Conservation (phyloP, 1,140 invertebrate genomes). For the Teleogryllus occipitalis region DNA sequence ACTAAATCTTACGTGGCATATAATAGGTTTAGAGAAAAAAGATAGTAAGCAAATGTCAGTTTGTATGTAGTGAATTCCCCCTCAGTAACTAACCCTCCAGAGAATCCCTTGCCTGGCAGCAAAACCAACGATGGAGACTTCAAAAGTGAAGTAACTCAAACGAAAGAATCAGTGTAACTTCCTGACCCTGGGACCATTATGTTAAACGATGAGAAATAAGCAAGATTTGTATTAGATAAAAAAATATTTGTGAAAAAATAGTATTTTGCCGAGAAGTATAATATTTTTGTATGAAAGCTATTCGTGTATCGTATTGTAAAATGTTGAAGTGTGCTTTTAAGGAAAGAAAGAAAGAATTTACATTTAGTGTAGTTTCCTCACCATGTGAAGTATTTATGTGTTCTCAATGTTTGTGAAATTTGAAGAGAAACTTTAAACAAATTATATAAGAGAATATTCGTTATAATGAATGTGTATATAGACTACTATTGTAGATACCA, state of each 20-base stretch:
- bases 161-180: not conserved
- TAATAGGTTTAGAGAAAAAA: too few relatives aligned
- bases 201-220: not conserved
- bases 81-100: too few relatives aligned
- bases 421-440: not conserved
- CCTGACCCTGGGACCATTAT: not conserved
- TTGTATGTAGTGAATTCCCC: too few relatives aligned
- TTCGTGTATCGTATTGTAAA: not conserved
- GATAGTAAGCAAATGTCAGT: too few relatives aligned
- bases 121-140: not conserved
- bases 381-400: not conserved
- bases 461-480: not conserved
- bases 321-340: not conserved
- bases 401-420: conserved; percentile 1
- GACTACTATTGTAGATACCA: not conserved
- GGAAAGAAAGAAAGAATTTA: not conserved
- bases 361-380: not conserved
- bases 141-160: not conserved
- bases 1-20: too few relatives aligned
- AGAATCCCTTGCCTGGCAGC: not conserved
- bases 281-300: not conserved
- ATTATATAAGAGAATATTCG: not conserved
- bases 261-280: not conserved
- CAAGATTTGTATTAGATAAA: not conserved
- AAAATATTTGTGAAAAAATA: not conserved